Percentiles rank a stretch among this genome's conserved stretches.
phyloP scores from a whole-genome alignment of 2,888 invertebrate species.

The Microchrysa polita region DNA sequence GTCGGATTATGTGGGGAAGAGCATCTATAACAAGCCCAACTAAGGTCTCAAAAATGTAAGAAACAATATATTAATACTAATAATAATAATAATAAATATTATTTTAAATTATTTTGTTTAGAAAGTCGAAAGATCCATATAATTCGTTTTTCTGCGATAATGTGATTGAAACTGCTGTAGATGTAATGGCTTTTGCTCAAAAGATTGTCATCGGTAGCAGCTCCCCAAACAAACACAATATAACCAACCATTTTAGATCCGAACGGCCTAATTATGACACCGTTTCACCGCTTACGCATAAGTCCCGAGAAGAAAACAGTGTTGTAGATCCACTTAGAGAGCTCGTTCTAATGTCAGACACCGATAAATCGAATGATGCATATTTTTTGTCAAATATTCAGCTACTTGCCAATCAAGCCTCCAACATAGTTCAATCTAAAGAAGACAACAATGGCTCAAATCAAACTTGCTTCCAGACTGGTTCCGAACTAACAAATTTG shows the following conservation, averaged over 20 bases:
- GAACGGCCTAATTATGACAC: not conserved
- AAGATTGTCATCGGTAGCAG: conserved; percentile 70
- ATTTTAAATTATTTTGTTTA: conserved; percentile 26
- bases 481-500: conserved; percentile 46
- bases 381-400: conserved; percentile 66
- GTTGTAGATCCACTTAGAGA: conserved; percentile 71
- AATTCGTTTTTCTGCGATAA: conserved; percentile 62
- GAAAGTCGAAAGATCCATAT: conserved; percentile 61
- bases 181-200: conserved; percentile 84
- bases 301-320: no score
- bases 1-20: conserved; percentile 90
- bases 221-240: not conserved
- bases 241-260: not conserved
- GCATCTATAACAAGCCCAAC: conserved; percentile 88
- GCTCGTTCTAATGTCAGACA: conserved; percentile 69
- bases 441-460: conserved; percentile 7
- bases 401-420: conserved; percentile 71
- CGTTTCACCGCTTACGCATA: not conserved
- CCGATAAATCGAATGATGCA: conserved; percentile 55
- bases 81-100: not conserved
- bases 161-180: conserved; percentile 79
- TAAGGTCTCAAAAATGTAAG: conserved; percentile 71
- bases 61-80: not conserved
- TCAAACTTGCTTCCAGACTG: conserved; percentile 17
- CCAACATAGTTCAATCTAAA: conserved; percentile 65